Evolutionary conservation across 2,888 invertebrate species (phyloP).

Genomic region (Mimumesa dahlbomi): DNA sequence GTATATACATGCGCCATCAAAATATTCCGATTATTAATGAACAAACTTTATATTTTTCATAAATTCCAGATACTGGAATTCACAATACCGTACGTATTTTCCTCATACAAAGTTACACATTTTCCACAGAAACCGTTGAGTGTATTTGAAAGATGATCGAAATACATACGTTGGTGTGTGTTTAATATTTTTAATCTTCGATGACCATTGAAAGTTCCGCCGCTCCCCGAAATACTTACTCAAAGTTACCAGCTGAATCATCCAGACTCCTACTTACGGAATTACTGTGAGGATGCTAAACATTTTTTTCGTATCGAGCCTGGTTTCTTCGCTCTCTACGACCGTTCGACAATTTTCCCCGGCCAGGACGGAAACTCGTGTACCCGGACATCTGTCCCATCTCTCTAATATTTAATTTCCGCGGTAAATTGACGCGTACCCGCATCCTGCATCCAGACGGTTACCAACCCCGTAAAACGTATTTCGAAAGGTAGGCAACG

Average conservation of each 20-base stretch:
- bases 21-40: too few species aligned
- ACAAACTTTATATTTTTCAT: too few species aligned
- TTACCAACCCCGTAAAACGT: too few species aligned
- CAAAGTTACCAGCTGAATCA: slow-evolving; percentile 57
- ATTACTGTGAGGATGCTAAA: slow-evolving; percentile 56
- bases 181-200: slow-evolving; percentile 30
- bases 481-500: too few species aligned
- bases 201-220: slow-evolving; percentile 41
- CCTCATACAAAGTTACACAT: too few species aligned
- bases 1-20: too few species aligned
- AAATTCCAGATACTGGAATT: too few species aligned
- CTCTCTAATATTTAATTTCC: slow-evolving; percentile 70
- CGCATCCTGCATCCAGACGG: too few species aligned
- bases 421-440: slow-evolving; percentile 67
- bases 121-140: background rate
- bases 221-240: slow-evolving; percentile 42
- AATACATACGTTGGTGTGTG: background rate
- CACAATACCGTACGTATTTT: too few species aligned
- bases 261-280: slow-evolving; percentile 30
- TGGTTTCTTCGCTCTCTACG: slow-evolving; percentile 37
- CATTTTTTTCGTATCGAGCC: slow-evolving; percentile 50
- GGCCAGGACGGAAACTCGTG: slow-evolving; percentile 18
- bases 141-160: background rate
- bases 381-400: slow-evolving; percentile 6
- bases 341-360: slow-evolving; percentile 42